These are phyloP conservation scores for Andrena praecox DNA, from an alignment of 2,888 invertebrate genomes.

Conservation along the genomic window DNA sequence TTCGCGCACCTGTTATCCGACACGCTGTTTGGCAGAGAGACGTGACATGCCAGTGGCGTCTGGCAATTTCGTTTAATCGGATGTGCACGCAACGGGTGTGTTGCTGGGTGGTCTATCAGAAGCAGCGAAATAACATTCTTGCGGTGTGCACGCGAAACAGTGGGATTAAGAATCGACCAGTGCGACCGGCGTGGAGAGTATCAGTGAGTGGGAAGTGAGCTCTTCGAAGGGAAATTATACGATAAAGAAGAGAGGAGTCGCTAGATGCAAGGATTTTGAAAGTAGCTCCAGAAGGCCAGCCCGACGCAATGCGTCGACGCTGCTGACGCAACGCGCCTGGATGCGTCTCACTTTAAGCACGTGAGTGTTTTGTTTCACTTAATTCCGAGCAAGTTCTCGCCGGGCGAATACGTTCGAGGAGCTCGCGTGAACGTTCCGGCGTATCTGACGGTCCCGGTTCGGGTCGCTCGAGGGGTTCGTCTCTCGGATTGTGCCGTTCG, in stretches of 20 bases:
- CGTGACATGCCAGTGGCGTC: conserved; percentile 16
- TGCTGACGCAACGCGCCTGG: conserved; percentile 87
- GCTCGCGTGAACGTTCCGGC: background rate
- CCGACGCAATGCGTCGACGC: conserved; percentile 85
- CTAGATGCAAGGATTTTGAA: conserved; percentile 83
- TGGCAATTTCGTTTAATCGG: background rate
- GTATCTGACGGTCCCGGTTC: background rate
- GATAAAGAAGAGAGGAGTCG: conserved; percentile 69
- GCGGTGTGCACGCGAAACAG: conserved; percentile 7
- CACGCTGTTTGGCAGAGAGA: background rate
- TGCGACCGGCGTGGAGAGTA: conserved; percentile 19
- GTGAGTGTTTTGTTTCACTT: conserved; percentile 85
- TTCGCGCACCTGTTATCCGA: background rate
- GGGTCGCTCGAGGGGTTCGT: background rate
- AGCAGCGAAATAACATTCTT: conserved; percentile 4
- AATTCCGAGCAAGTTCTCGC: background rate
- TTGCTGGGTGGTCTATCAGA: background rate
- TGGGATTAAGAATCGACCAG: conserved; percentile 17
- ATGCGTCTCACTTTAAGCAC: conserved; percentile 90
- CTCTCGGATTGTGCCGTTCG: conserved; percentile 16
- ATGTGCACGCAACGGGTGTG: background rate
- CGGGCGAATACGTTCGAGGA: background rate
- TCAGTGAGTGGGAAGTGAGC: conserved; percentile 18
- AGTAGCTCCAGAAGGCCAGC: conserved; percentile 84
- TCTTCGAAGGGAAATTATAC: conserved; percentile 49